A percentile compares a stretch with the other conserved stretches of the same genome.
Conservation (phyloP, 1,140 invertebrate genomes). For the Saccostrea echinata region DNA sequence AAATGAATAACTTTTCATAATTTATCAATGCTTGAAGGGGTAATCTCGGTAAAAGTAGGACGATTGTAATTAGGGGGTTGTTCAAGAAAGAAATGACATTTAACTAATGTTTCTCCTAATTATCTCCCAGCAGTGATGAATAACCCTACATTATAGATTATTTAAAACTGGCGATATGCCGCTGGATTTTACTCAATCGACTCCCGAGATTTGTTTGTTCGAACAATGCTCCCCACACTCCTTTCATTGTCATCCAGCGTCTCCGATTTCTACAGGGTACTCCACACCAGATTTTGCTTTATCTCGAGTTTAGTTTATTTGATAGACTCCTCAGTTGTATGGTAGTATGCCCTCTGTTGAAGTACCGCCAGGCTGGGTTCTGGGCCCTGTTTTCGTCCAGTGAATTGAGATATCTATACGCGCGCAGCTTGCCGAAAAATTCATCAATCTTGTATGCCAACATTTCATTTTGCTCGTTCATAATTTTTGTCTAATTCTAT, state of each 20-base stretch:
- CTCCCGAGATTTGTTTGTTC: neutral
- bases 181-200: neutral
- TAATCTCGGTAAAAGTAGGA: neutral
- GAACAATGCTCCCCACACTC: neutral
- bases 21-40: too few species aligned
- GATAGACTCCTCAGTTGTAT: too few species aligned
- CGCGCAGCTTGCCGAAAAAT: neutral
- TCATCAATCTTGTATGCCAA: constrained; percentile 36
- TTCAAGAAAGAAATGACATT: neutral
- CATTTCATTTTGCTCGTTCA: constrained; percentile 29
- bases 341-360: neutral
- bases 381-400: neutral
- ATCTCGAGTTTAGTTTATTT: neutral
- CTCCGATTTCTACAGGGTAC: neutral
- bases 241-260: neutral
- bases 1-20: too few species aligned
- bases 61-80: neutral
- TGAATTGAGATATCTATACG: constrained; percentile 1
- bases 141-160: constrained; percentile 17
- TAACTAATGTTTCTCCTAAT: constrained; percentile 11
- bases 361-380: neutral
- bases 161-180: constrained; percentile 11
- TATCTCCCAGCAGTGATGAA: neutral
- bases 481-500: constrained; percentile 30
- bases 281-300: neutral